Evolutionary conservation across 2,797 vertebrate species (phyloP).

Genomic region (Gila robusta): DNA sequence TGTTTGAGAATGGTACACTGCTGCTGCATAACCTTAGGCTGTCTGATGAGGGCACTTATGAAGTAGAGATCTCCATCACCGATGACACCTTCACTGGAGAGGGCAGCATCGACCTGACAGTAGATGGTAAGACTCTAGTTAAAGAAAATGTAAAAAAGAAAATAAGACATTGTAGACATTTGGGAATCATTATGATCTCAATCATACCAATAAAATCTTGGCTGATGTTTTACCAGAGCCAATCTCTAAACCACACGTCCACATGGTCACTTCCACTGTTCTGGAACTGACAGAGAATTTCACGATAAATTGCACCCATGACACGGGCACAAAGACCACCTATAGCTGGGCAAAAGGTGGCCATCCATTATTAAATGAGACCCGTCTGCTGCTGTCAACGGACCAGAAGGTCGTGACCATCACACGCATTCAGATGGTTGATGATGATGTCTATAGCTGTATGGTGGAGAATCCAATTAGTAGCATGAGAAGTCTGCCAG

Average conservation of each 20-base stretch:
- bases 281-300: slow-evolving; percentile 92
- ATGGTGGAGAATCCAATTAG: slow-evolving; percentile 91
- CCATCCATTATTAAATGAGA: slow-evolving; percentile 86
- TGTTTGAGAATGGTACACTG: slow-evolving; percentile 93
- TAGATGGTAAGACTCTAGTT: slow-evolving; percentile 85
- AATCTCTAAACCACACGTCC: slow-evolving; percentile 87
- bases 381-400: slow-evolving; percentile 86
- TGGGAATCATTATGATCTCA: not conserved
- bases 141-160: not conserved
- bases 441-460: slow-evolving; percentile 89
- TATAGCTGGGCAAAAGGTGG: slow-evolving; percentile 94
- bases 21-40: slow-evolving; percentile 90
- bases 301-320: slow-evolving; percentile 91
- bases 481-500: slow-evolving; percentile 82
- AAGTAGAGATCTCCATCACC: slow-evolving; percentile 97
- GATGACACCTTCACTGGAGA: slow-evolving; percentile 93
- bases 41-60: slow-evolving; percentile 89
- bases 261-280: slow-evolving; percentile 85
- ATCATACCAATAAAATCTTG: not conserved
- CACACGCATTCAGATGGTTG: slow-evolving; percentile 87
- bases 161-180: not conserved
- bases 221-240: slow-evolving; percentile 77
- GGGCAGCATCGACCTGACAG: slow-evolving; percentile 91
- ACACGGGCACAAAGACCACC: slow-evolving; percentile 89
- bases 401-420: slow-evolving; percentile 93